Evolutionary conservation across 2,113 vertebrate species (phyloP).

Genomic region (Macrotus californicus): DNA sequence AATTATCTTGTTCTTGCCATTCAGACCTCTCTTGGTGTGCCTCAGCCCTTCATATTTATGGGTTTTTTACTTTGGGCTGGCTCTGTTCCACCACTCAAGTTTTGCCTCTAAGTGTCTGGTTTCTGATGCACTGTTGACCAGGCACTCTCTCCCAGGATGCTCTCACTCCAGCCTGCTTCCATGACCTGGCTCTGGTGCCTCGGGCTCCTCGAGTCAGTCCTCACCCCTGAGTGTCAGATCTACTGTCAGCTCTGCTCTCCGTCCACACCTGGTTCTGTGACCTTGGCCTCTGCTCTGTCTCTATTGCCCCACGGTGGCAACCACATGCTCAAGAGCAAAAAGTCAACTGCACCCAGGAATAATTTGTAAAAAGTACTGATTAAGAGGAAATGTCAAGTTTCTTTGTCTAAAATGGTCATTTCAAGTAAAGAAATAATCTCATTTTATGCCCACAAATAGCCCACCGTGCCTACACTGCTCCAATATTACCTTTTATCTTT

Average conservation of each 20-base stretch:
- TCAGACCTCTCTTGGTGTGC: not conserved
- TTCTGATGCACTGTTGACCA: not conserved
- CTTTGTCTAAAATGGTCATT: not conserved
- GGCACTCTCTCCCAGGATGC: not conserved
- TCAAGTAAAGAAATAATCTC: not conserved
- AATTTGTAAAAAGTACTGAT: not conserved
- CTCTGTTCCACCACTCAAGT: not conserved
- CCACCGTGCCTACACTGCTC: not conserved
- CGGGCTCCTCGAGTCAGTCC: not conserved
- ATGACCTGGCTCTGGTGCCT: not conserved
- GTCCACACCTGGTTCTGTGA: not conserved
- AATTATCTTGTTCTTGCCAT: not conserved
- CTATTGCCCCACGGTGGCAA: not conserved
- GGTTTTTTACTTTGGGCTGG: not conserved
- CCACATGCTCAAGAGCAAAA: not conserved
- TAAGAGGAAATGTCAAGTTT: not conserved
- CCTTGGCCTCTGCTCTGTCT: not conserved
- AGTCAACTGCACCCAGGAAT: not conserved
- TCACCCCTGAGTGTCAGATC: not conserved
- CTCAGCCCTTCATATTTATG: not conserved
- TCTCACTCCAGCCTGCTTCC: not conserved
- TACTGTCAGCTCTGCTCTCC: not conserved
- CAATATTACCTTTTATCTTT: slow-evolving; percentile 76
- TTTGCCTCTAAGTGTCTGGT: not conserved
- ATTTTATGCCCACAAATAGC: not conserved